Conservation (phyloP, 2,888 invertebrate genomes). For the Apomyelois bistriatella region DNA sequence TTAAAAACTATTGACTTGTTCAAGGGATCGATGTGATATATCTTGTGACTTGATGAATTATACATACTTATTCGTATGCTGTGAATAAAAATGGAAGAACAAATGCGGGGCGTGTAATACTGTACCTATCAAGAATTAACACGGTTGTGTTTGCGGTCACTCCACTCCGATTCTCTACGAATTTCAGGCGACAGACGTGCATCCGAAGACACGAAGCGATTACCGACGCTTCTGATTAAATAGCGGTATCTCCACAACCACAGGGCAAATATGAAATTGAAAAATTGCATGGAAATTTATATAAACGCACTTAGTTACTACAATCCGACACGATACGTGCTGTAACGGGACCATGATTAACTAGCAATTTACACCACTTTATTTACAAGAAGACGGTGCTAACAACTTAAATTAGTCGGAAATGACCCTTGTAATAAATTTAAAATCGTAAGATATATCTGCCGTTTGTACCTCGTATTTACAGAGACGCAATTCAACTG, state of each 20-base stretch:
- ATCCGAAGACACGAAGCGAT: constrained; percentile 44
- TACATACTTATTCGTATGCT: not conserved
- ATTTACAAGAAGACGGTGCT: constrained; percentile 1
- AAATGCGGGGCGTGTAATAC: constrained; percentile 59
- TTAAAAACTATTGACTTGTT: no score
- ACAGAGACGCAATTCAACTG: not conserved
- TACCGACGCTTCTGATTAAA: constrained; percentile 52
- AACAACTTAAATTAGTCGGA: constrained; percentile 12
- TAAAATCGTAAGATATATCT: not conserved
- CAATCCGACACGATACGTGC: constrained; percentile 16
- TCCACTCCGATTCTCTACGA: constrained; percentile 45
- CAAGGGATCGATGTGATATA: no score
- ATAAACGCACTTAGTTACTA: constrained; percentile 26
- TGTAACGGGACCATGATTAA: constrained; percentile 18
- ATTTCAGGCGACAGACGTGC: constrained; percentile 57
- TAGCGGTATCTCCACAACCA: constrained; percentile 54
- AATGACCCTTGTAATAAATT: not conserved
- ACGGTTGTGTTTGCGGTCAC: constrained; percentile 58
- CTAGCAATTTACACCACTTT: not conserved
- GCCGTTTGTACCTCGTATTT: not conserved
- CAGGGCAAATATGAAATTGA: constrained; percentile 38
- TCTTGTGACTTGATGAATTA: not conserved
- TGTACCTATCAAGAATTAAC: constrained; percentile 34
- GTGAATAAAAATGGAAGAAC: constrained; percentile 14
- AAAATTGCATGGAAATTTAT: constrained; percentile 31